These are phyloP conservation scores for Cryptocephalus primarius DNA, from an alignment of 2,888 invertebrate genomes.

Conservation along the genomic window DNA sequence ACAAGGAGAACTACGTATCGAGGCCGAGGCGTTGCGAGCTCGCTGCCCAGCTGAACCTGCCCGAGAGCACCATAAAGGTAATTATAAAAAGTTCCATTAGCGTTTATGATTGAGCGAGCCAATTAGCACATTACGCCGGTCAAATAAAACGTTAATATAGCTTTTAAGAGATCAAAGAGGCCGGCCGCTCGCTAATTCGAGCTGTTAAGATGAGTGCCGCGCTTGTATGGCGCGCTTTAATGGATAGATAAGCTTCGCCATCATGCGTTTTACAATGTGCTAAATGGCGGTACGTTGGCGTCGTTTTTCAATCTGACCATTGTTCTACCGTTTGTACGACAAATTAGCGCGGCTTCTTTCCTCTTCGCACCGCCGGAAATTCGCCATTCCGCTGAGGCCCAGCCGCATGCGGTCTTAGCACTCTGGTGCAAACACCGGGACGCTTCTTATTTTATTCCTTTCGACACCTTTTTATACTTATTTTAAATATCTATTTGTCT, in stretches of 20 bases:
- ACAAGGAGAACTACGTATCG: conserved; percentile 95
- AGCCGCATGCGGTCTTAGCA: too few relatives aligned
- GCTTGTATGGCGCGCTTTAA: conserved; percentile 26
- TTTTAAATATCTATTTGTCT: too few relatives aligned
- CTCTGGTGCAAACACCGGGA: too few relatives aligned
- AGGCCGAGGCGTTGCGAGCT: conserved; percentile 90
- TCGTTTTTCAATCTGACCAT: conserved; percentile 7
- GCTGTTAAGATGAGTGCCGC: conserved; percentile 17
- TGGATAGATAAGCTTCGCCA: conserved; percentile 33
- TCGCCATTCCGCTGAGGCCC: background rate
- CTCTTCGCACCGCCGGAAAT: background rate
- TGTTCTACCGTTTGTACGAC: conserved; percentile 10
- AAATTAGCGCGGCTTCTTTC: conserved; percentile 8
- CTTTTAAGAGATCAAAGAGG: conserved; percentile 28
- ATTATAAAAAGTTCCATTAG: conserved; percentile 16
- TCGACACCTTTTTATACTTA: too few relatives aligned
- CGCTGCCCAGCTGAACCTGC: conserved; percentile 83
- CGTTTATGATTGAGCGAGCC: conserved; percentile 13
- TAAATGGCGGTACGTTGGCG: conserved; percentile 30
- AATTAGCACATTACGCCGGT: conserved; percentile 31
- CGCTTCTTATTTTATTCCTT: too few relatives aligned
- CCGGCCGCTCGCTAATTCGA: conserved; percentile 22
- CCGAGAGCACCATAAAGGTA: conserved; percentile 98
- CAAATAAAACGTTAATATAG: conserved; percentile 33
- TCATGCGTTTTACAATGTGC: conserved; percentile 35